These are phyloP conservation scores for Dysidea cf. avara DNA, from an alignment of 37 sponge, comb jelly and placozoan species.

Conservation along the genomic window DNA sequence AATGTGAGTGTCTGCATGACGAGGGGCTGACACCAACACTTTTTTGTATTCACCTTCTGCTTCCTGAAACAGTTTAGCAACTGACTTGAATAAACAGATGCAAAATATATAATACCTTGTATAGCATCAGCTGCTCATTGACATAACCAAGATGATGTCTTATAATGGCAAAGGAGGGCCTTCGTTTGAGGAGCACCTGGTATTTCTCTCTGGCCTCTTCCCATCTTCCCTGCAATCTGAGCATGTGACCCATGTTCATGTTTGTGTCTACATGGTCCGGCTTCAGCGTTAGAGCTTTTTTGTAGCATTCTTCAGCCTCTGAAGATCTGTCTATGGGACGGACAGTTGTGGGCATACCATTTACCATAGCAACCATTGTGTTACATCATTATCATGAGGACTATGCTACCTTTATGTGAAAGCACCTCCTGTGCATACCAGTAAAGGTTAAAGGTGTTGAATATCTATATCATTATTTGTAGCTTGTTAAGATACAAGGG, in stretches of 20 bases:
- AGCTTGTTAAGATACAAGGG: too few species aligned
- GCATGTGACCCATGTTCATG: constrained; percentile 73
- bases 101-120: too few species aligned
- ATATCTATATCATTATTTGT: too few species aligned
- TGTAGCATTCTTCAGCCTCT: constrained; percentile 76
- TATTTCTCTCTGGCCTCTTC: constrained; percentile 64
- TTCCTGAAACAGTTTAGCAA: constrained; percentile 5
- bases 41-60: constrained; percentile 12
- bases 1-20: constrained; percentile 22
- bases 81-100: too few species aligned
- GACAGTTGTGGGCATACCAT: too few species aligned
- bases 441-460: too few species aligned
- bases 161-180: constrained; percentile 44
- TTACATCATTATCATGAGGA: too few species aligned
- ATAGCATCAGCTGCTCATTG: constrained; percentile 11
- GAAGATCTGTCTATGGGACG: constrained; percentile 31
- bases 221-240: constrained; percentile 73
- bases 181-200: constrained; percentile 18
- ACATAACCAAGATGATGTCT: constrained; percentile 54
- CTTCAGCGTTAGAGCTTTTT: constrained; percentile 57
- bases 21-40: constrained; percentile 9
- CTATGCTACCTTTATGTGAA: too few species aligned
- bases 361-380: too few species aligned
- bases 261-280: constrained; percentile 68
- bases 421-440: too few species aligned